Conservation (phyloP, 1,140 invertebrate genomes). For the Diorhabda elongata region DNA sequence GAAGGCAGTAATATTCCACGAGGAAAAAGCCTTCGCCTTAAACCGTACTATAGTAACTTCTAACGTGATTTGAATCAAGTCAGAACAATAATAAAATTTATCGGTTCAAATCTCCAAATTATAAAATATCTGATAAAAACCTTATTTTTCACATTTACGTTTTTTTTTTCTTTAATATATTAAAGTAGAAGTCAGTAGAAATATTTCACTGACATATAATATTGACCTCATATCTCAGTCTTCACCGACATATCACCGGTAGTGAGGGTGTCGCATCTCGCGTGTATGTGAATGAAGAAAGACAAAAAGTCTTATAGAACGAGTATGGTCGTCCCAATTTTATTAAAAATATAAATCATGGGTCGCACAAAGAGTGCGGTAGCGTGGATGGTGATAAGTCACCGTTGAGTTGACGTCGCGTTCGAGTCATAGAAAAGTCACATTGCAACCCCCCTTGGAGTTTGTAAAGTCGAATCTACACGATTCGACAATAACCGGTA, state of each 20-base stretch:
- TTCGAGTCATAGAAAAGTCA: conserved; percentile 10
- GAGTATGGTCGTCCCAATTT: conserved; percentile 30
- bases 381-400: conserved; percentile 34
- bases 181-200: too few relatives aligned
- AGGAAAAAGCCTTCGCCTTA: too few relatives aligned
- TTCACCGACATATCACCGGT: conserved; percentile 11
- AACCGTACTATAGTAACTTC: too few relatives aligned
- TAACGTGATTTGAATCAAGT: too few relatives aligned
- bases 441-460: conserved; percentile 21
- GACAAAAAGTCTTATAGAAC: conserved; percentile 6
- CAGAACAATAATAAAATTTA: too few relatives aligned
- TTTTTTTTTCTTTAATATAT: too few relatives aligned
- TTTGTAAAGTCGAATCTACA: conserved; percentile 24
- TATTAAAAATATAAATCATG: conserved; percentile 39
- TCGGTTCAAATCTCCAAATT: too few relatives aligned
- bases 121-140: too few relatives aligned
- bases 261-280: conserved; percentile 6
- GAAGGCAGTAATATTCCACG: too few relatives aligned
- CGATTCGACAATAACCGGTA: neutral
- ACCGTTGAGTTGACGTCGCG: conserved; percentile 22
- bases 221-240: conserved; percentile 14
- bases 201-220: neutral
- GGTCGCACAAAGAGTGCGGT: conserved; percentile 35
- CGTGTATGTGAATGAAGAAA: conserved; percentile 16
- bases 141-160: too few relatives aligned